Conservation (phyloP, 2,797 vertebrate species). For the Sphenopsis melanotis region DNA sequence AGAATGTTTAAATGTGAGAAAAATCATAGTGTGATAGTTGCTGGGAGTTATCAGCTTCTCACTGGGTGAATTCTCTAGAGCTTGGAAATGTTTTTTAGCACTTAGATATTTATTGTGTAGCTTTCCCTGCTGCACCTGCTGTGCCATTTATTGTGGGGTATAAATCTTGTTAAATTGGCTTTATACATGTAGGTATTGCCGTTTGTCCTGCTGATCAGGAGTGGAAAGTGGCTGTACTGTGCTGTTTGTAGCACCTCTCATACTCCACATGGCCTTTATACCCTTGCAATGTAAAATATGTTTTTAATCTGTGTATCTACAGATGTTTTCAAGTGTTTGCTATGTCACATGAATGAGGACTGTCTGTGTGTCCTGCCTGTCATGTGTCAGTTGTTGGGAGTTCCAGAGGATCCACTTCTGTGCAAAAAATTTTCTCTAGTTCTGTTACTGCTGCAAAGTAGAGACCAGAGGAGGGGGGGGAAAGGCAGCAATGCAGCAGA, state of each 20-base stretch:
- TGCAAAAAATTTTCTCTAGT: not conserved
- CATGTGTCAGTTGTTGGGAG: not conserved
- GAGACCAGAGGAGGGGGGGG: rapidly evolving
- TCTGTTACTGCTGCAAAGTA: not conserved
- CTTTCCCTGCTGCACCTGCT: not conserved
- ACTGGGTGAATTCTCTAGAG: not conserved
- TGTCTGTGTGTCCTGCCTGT: not conserved
- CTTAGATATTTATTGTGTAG: not conserved
- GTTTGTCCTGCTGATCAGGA: not conserved
- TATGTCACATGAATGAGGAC: not conserved
- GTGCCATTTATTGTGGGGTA: not conserved
- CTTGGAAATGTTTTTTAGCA: not conserved
- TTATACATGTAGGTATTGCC: rapidly evolving
- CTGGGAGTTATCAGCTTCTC: not conserved
- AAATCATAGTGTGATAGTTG: not conserved
- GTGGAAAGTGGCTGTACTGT: not conserved
- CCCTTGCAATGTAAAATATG: not conserved
- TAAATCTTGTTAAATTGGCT: not conserved
- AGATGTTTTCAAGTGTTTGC: not conserved
- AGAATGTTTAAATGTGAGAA: not conserved
- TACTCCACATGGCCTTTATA: not conserved
- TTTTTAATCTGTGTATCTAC: not conserved
- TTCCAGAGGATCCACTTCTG: not conserved
- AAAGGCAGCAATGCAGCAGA: not conserved
- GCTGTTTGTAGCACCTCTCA: not conserved